These are phyloP conservation scores for Ciconia boyciana DNA, from an alignment of 2,113 vertebrate species.

Conservation along the genomic window DNA sequence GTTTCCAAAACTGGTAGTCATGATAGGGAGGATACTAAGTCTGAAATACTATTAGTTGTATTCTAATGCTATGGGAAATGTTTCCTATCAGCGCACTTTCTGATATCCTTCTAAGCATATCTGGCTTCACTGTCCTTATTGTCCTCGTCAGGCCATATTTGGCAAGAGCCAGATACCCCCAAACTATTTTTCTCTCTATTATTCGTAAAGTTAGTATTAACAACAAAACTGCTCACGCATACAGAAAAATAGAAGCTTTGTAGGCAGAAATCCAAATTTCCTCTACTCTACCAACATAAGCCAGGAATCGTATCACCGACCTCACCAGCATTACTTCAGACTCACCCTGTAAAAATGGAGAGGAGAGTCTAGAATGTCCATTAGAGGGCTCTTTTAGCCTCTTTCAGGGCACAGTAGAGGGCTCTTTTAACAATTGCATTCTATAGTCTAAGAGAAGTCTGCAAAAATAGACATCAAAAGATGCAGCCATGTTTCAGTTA, in stretches of 20 bases:
- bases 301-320: not conserved
- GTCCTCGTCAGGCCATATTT: not conserved
- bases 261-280: not conserved
- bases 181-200: not conserved
- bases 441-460: not conserved
- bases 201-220: not conserved
- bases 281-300: not conserved
- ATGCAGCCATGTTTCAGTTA: not conserved
- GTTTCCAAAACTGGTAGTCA: not conserved
- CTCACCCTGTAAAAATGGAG: not conserved
- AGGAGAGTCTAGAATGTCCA: not conserved
- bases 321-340: not conserved
- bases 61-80: not conserved
- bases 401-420: not conserved
- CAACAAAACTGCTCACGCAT: not conserved
- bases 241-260: not conserved
- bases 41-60: not conserved
- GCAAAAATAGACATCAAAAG: not conserved
- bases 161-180: not conserved
- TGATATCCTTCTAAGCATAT: not conserved
- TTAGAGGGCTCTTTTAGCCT: not conserved
- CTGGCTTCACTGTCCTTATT: not conserved
- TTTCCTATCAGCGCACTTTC: not conserved
- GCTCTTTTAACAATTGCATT: not conserved
- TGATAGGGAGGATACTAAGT: not conserved